These are phyloP conservation scores for Nilaparvata lugens DNA, from an alignment of 1,140 invertebrate genomes.

Conservation along the genomic window DNA sequence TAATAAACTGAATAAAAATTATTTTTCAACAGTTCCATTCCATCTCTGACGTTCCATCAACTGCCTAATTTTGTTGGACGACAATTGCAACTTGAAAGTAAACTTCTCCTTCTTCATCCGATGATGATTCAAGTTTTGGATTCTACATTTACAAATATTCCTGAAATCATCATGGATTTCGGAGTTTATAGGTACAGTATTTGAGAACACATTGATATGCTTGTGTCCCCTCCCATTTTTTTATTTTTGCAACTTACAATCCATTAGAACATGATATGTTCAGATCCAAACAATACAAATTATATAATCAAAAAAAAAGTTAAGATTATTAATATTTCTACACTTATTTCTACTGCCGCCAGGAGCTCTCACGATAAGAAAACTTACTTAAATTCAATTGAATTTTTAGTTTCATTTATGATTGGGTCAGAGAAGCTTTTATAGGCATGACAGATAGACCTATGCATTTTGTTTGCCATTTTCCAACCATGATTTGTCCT, in stretches of 20 bases:
- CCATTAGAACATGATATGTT: not conserved
- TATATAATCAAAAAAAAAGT: not conserved
- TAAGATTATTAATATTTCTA: not conserved
- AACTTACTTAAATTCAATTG: too few species aligned
- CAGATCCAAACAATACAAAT: not conserved
- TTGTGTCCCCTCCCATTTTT: not conserved
- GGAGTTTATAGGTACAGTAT: not conserved
- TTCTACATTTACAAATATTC: not conserved
- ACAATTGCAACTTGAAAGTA: not conserved
- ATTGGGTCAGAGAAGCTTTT: too few species aligned
- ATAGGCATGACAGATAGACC: too few species aligned
- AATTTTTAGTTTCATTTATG: too few species aligned
- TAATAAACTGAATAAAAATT: too few species aligned
- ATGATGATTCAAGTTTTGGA: not conserved
- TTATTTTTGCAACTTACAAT: not conserved
- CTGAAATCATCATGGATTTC: not conserved
- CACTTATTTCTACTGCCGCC: not conserved
- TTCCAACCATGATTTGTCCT: too few species aligned
- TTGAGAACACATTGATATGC: not conserved
- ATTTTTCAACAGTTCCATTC: too few species aligned
- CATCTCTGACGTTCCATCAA: too few species aligned
- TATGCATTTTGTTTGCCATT: too few species aligned
- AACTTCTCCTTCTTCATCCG: not conserved
- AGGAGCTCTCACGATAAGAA: not conserved
- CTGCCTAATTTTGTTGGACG: too few species aligned